Evolutionary conservation across 1,140 invertebrate genomes (phyloP).

Genomic region (Philopotamus ludificatus): DNA sequence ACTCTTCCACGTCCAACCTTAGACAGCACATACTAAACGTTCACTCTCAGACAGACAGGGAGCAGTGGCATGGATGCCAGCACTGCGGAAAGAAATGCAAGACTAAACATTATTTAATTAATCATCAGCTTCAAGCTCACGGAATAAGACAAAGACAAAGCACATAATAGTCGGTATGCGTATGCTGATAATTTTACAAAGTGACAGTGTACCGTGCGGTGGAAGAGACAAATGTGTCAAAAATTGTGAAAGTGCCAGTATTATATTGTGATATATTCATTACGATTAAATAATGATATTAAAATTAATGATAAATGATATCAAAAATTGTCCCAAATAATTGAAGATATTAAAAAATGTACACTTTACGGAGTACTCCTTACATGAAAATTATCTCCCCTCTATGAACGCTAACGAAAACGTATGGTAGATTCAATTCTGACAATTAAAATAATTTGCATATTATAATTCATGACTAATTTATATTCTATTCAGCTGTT

Average conservation of each 20-base stretch:
- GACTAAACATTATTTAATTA: constrained; percentile 75
- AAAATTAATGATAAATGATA: too few relatives aligned
- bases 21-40: constrained; percentile 72
- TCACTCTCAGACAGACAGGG: constrained; percentile 66
- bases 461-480: too few relatives aligned
- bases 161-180: constrained; percentile 45
- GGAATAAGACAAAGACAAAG: constrained; percentile 64
- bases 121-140: constrained; percentile 72
- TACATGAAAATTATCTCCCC: too few relatives aligned
- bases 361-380: too few relatives aligned
- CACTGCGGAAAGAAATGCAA: constrained; percentile 73
- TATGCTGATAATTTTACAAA: neutral
- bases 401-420: too few relatives aligned
- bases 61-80: constrained; percentile 70
- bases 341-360: too few relatives aligned
- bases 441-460: too few relatives aligned
- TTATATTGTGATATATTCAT: constrained; percentile 38
- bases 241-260: constrained; percentile 42
- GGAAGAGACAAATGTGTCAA: constrained; percentile 17
- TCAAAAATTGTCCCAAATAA: too few relatives aligned
- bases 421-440: too few relatives aligned
- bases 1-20: constrained; percentile 69
- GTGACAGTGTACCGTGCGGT: constrained; percentile 12
- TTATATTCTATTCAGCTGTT: too few relatives aligned
- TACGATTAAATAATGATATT: neutral